These are phyloP conservation scores for Lanius collurio DNA, from an alignment of 2,113 vertebrate species.

Conservation along the genomic window DNA sequence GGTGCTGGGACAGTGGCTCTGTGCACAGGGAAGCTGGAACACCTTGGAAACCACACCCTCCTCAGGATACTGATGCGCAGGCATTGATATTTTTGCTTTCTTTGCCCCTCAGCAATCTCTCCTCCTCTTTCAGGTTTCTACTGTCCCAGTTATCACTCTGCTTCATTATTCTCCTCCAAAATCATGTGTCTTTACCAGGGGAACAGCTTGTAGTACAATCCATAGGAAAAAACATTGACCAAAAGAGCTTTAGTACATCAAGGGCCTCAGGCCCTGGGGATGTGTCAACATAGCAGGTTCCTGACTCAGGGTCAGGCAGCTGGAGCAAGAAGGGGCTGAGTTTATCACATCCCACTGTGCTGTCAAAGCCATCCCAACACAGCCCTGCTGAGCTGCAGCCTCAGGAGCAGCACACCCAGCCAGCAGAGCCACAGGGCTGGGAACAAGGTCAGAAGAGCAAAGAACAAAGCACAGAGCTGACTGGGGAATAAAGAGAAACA, in stretches of 20 bases:
- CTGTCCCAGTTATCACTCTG: constrained; percentile 23
- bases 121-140: constrained; percentile 3
- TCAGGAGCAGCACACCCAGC: neutral
- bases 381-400: neutral
- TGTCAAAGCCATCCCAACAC: neutral
- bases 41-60: neutral
- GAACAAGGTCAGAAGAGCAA: neutral
- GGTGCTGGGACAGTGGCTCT: neutral
- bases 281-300: rapidly evolving
- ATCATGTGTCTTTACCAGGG: constrained; percentile 1
- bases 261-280: neutral
- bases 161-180: constrained; percentile 45
- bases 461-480: neutral
- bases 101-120: constrained; percentile 1
- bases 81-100: neutral
- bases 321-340: neutral
- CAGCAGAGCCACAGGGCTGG: neutral
- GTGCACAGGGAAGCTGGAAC: neutral
- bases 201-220: neutral
- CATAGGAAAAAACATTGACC: rapidly evolving
- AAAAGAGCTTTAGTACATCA: neutral
- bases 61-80: rapidly evolving
- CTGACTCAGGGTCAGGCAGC: neutral
- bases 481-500: neutral
- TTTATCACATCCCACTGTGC: neutral